A percentile compares a stretch with the other conserved stretches of the same genome.
phyloP scores from a whole-genome alignment of 1,140 invertebrate species.

The Halesus radiatus region DNA sequence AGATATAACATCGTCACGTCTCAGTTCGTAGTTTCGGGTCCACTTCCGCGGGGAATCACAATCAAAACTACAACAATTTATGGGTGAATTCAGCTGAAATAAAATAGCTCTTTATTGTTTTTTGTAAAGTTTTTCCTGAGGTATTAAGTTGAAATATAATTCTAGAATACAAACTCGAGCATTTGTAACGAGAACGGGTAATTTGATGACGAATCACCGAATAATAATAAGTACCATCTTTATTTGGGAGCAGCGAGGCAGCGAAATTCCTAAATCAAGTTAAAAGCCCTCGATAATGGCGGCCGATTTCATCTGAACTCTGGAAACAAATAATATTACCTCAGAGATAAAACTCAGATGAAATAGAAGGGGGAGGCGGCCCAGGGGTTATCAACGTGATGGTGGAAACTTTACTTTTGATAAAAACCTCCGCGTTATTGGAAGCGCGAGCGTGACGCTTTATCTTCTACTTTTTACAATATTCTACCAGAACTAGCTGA shows the following conservation, averaged over 20 bases:
- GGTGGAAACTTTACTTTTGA: not conserved
- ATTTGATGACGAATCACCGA: not conserved
- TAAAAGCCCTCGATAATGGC: slow-evolving; percentile 24
- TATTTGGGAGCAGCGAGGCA: not conserved
- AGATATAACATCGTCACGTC: not conserved
- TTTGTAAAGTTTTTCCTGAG: not conserved
- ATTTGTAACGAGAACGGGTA: not conserved
- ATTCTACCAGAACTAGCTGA: not conserved
- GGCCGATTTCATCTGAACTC: slow-evolving; percentile 6
- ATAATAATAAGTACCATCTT: not conserved
- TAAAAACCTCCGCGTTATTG: not conserved
- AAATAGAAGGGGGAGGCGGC: not conserved
- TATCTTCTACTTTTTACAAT: not conserved
- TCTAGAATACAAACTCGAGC: not conserved
- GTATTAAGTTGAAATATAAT: not conserved
- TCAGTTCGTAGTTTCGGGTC: not conserved
- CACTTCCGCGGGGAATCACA: not conserved
- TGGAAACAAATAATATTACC: slow-evolving; percentile 29
- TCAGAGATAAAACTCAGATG: not conserved
- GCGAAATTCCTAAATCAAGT: slow-evolving; percentile 17
- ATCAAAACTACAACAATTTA: not conserved
- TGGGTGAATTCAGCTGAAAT: not conserved
- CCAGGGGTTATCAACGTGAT: not conserved
- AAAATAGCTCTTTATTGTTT: not conserved
- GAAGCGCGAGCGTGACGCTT: not conserved